Base-by-base conservation (phyloP, 2,797 vertebrate species). In the Loris lydekkerianus region DNA sequence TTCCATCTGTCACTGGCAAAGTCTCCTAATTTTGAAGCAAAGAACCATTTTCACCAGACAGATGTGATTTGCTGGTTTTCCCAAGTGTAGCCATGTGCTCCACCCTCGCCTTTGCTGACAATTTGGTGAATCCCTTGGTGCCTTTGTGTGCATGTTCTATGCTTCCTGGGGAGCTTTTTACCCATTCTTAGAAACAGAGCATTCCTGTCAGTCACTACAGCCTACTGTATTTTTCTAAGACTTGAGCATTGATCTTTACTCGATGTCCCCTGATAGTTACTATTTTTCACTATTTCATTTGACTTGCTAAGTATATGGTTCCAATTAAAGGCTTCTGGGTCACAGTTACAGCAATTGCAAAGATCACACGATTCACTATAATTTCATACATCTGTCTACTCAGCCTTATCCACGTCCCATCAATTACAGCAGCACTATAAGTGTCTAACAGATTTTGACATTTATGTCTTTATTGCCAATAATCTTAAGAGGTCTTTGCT, bases 251-350 rank as follows among this genome's bases (percentile, higher is more conserved):
- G 69, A 95, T 92, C 31, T 31, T 92, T 94, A 87, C 60, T 87
- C 37, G 94, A 14, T 61, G 18, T 86, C 8, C 25, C 13, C 14
- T 82, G 56, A 65, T 91, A 27, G 25, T n/a, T 89, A 10, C 10
- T 73, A 7, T 87, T 86, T 27, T 84, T 87, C 8, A 61, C 17
- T 86, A n/a, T 89, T 94, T 90, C 29, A 90, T 94, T 96, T 95
- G 84, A 92, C 60, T 97, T 91, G n/a, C 37, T 77, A 95, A 90
- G 53, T 88, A 89, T 90, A 93, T 73, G 34, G 8, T 40, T 94
- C 69, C 65, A 89, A 18, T 96, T 95, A 97, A 97, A 95, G 73
- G 23, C 53, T 70, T 76, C 40, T 89, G 43, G 75, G 67, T 93
- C 88, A 97, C 58, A 75, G 37, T n/a, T 81, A 75, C 0, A 90